Conservation (phyloP, 2,888 invertebrate genomes). For the Alitta virens region DNA sequence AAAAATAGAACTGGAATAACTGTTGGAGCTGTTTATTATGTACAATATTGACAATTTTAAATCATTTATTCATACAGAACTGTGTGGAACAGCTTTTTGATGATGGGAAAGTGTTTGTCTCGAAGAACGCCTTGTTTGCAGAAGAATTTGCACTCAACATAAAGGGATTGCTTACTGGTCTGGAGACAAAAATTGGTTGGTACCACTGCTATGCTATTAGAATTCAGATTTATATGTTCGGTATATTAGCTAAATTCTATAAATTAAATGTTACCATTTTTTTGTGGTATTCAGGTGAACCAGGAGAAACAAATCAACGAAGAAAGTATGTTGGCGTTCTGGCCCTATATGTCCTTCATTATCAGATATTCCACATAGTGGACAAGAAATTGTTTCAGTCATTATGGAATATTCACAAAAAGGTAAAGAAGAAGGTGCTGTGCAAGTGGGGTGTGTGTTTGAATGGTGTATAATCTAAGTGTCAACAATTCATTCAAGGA, state of each 20-base stretch:
- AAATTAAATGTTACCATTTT: too few species aligned
- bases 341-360: constrained; percentile 57
- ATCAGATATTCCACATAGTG: constrained; percentile 67
- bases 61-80: constrained; percentile 40
- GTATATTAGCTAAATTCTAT: too few species aligned
- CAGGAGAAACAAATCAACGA: constrained; percentile 52
- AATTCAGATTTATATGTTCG: too few species aligned
- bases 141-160: constrained; percentile 71
- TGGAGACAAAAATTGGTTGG: constrained; percentile 51
- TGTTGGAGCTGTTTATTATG: too few species aligned
- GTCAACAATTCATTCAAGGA: too few species aligned
- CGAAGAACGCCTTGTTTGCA: constrained; percentile 59
- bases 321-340: constrained; percentile 54
- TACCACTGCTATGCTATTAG: too few species aligned
- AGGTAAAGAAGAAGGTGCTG: too few species aligned
- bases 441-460: too few species aligned
- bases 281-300: constrained; percentile 45
- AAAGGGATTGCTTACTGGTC: constrained; percentile 60
- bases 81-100: constrained; percentile 58
- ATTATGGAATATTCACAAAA: constrained; percentile 74
- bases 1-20: too few species aligned
- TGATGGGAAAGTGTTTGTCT: constrained; percentile 48
- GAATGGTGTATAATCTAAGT: too few species aligned
- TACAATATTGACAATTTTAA: too few species aligned
- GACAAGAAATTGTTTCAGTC: constrained; percentile 76